phyloP scores from a whole-genome alignment of 2,797 vertebrate genomes.

The Hyperoplus lanceolatus region DNA sequence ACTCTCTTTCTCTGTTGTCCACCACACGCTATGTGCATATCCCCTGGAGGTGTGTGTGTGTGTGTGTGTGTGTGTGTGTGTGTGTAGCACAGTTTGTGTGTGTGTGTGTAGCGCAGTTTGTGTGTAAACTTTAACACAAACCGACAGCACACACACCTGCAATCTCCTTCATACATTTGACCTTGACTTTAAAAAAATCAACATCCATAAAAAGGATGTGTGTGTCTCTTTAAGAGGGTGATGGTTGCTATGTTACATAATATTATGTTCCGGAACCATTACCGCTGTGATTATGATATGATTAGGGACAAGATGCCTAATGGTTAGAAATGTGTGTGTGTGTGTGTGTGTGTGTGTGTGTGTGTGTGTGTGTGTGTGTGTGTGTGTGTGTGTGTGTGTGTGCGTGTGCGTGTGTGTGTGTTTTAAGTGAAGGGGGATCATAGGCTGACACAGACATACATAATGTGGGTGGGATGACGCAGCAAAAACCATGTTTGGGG shows the following conservation, averaged over 20 bases:
- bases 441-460: too few relatives aligned
- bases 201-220: background rate
- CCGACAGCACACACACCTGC: conserved; percentile 24
- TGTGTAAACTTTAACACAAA: conserved; percentile 42
- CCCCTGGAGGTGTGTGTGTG: conserved; percentile 5
- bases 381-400: too few relatives aligned
- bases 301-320: background rate
- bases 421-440: too few relatives aligned
- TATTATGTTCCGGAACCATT: background rate
- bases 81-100: background rate
- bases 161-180: conserved; percentile 58
- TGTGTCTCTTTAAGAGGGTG: conserved; percentile 13
- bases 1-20: background rate
- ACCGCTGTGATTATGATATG: background rate
- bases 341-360: too few relatives aligned
- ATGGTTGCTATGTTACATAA: conserved; percentile 9
- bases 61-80: conserved; percentile 3
- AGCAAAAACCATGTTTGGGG: background rate
- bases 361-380: too few relatives aligned
- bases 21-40: conserved; percentile 7
- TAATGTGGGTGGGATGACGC: background rate
- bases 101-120: conserved; percentile 2
- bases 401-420: too few relatives aligned
- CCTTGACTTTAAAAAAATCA: conserved; percentile 62
- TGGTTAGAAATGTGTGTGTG: too few relatives aligned